A percentile compares a stretch with the other conserved stretches of the same genome.
Conservation (phyloP, 2,888 invertebrate species). For the Trichacis sp. region DNA sequence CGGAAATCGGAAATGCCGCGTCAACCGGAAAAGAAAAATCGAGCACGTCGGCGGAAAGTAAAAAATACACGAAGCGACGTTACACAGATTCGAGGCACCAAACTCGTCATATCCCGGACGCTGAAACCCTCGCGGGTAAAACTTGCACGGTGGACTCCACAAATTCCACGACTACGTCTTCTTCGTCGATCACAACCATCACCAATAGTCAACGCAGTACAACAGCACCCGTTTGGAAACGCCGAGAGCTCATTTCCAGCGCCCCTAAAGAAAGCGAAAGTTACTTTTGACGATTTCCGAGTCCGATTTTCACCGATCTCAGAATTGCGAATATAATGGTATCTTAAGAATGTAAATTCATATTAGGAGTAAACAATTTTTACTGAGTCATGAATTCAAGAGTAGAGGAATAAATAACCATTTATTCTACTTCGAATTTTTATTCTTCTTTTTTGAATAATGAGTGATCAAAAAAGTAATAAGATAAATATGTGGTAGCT, state of each 20-base stretch:
- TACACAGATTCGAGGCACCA: slow-evolving; percentile 75
- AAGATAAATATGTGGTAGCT: slow-evolving; percentile 28
- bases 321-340: not conserved
- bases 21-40: slow-evolving; percentile 36
- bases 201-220: slow-evolving; percentile 46
- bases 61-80: slow-evolving; percentile 74
- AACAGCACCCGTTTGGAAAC: slow-evolving; percentile 77
- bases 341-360: not conserved
- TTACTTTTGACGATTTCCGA: slow-evolving; percentile 52
- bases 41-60: slow-evolving; percentile 69
- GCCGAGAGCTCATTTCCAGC: slow-evolving; percentile 85
- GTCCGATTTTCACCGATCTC: not conserved
- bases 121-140: slow-evolving; percentile 68
- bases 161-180: slow-evolving; percentile 45
- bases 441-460: too few relatives aligned
- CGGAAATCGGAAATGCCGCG: slow-evolving; percentile 58
- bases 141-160: slow-evolving; percentile 40
- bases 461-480: not conserved
- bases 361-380: not conserved
- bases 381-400: too few relatives aligned
- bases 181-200: slow-evolving; percentile 48
- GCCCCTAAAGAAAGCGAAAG: slow-evolving; percentile 71
- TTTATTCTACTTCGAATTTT: too few relatives aligned
- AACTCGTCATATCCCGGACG: slow-evolving; percentile 73
- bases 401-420: too few relatives aligned